These are phyloP conservation scores for Mystacornis crossleyi DNA, from an alignment of 2,113 vertebrate genomes.

Conservation along the genomic window DNA sequence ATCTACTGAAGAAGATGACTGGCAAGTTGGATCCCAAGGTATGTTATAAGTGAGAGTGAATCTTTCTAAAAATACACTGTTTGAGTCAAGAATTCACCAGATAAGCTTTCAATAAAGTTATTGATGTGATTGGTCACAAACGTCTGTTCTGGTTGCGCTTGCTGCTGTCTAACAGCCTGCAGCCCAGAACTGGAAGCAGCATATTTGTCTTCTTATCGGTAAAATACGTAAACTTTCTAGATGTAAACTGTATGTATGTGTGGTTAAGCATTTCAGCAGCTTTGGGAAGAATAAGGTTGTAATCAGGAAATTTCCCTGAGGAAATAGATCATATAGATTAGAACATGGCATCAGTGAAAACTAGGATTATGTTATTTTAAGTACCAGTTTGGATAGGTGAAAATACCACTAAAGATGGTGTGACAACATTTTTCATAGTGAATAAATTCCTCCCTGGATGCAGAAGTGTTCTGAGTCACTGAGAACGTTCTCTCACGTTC, in stretches of 20 bases:
- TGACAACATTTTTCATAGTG: background rate
- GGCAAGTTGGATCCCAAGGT: slow-evolving; percentile 91
- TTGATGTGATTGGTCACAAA: background rate
- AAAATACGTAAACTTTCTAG: background rate
- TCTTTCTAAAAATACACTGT: background rate
- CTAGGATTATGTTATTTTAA: background rate
- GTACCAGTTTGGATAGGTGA: background rate
- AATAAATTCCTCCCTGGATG: background rate
- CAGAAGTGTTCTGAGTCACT: background rate
- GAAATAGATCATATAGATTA: background rate
- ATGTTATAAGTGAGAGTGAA: background rate
- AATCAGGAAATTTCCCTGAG: background rate
- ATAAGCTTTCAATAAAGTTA: background rate
- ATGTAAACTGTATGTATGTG: background rate
- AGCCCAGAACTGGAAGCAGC: background rate
- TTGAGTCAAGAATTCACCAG: background rate
- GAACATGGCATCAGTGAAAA: background rate
- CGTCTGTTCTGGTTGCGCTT: background rate
- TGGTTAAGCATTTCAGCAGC: background rate
- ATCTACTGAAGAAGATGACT: slow-evolving; percentile 90
- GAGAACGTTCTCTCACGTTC: background rate
- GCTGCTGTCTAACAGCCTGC: background rate
- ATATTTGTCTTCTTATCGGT: background rate
- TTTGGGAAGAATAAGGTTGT: background rate
- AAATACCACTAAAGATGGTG: background rate